Evolutionary conservation across 2,113 vertebrate species (phyloP).

Genomic region (Kryptolebias marmoratus): DNA sequence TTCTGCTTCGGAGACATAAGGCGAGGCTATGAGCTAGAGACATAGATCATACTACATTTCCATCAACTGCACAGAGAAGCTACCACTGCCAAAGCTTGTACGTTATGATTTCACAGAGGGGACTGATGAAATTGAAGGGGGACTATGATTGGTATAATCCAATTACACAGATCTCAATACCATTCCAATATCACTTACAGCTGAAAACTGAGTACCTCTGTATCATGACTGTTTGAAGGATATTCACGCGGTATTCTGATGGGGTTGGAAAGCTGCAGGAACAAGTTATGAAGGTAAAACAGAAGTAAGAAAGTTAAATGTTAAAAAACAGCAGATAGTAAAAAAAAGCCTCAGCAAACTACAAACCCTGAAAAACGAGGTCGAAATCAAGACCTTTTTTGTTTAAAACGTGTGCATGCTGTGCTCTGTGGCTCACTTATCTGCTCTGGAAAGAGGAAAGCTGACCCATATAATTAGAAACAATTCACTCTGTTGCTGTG

Average conservation of each 20-base stretch:
- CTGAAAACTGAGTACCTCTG: constrained; percentile 55
- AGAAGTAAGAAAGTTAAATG: constrained; percentile 3
- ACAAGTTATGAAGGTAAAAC: constrained; percentile 20
- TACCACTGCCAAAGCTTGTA: constrained; percentile 63
- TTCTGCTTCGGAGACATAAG: constrained; percentile 34
- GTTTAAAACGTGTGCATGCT: constrained; percentile 17
- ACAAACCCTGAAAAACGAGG: background rate
- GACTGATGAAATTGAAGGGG: constrained; percentile 60
- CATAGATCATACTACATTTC: constrained; percentile 60
- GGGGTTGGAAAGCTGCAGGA: constrained; percentile 5
- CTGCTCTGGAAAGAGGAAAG: constrained; percentile 3
- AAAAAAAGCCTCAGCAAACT: constrained; percentile 8
- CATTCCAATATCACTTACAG: constrained; percentile 61
- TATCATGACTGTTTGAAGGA: constrained; percentile 41
- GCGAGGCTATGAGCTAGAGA: constrained; percentile 49
- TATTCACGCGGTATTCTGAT: constrained; percentile 24
- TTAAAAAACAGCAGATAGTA: background rate
- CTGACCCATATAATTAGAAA: constrained; percentile 39
- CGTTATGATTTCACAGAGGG: constrained; percentile 70
- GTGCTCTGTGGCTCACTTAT: constrained; percentile 28
- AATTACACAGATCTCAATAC: constrained; percentile 73
- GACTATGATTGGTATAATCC: constrained; percentile 71
- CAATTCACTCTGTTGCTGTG: constrained; percentile 27
- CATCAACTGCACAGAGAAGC: constrained; percentile 57
- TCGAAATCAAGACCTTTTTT: background rate